Base-by-base conservation (phyloP, 2,888 invertebrate species). In the Neoscelio sp. region DNA sequence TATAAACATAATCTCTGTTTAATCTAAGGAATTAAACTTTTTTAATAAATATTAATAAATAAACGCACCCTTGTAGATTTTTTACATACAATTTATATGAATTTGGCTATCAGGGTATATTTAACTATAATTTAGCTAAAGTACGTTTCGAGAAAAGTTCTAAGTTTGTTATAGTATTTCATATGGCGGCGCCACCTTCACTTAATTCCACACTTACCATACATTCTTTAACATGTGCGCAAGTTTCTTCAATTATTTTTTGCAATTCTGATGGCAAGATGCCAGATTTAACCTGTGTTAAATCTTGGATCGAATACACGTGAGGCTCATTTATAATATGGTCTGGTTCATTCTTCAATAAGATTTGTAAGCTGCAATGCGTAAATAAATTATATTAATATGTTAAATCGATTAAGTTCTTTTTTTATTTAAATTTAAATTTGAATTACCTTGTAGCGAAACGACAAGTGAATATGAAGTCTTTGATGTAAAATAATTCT, bases 291-390 rank as follows among this genome's bases (percentile, higher is more conserved):
- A 94, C 92, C 86, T 93, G 92, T 35, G 94, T 90, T 83, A 96
- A 92, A 91, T 96, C 95, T 82, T 94, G 92, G 87, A 96, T 91
- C 1, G 96, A 95, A 91, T 95, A 96, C 62, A 93, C 90, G 84
- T 95, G 94, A 0, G 93, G 92, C 85, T 95, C 95, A 10, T 91
- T 91, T 35, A 93, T 89, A 82, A 94, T 91, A 85, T 95, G 93
- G 46, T 91, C 88, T 10, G 93, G 92, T 86, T 94, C 92, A 65
- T 91, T 91, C 62, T 92, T 91, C 52, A 95, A 91, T 73, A 92
- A 91, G 71, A 92, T 91, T 85, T 93, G 92, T 81, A 94, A 88
- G 54, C 94, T 94, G 83, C n/a, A n/a, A n/a, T n/a, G n/a, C n/a
- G n/a, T n/a, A n/a, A n/a, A n/a, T n/a, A n/a, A n/a, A n/a, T n/a